A percentile compares a stretch with the other conserved stretches of the same genome.
Evolutionary conservation across 2,113 vertebrate species (phyloP).

Genomic region (Gymnobelideus leadbeateri): DNA sequence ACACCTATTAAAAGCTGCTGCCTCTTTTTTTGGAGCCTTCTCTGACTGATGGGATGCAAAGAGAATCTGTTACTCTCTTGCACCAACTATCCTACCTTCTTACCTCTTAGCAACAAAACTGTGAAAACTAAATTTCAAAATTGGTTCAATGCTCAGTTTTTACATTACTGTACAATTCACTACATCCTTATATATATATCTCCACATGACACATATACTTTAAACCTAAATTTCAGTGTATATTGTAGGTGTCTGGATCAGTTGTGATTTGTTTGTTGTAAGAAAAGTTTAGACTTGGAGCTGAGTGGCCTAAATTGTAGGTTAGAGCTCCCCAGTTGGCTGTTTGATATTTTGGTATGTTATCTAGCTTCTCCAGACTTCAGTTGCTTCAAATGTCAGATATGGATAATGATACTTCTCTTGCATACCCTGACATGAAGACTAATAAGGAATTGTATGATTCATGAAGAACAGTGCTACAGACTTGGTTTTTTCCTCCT

Average conservation of each 20-base stretch:
- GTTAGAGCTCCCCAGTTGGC: background rate
- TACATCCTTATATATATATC: background rate
- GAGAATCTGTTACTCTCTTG: background rate
- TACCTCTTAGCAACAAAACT: background rate
- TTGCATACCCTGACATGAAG: background rate
- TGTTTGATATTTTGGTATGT: conserved; percentile 6
- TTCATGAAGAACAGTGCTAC: background rate
- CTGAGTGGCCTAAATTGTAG: background rate
- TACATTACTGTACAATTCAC: background rate
- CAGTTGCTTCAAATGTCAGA: background rate
- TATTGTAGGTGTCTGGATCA: background rate
- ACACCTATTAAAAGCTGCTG: background rate
- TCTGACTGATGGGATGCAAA: background rate
- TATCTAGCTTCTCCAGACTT: background rate
- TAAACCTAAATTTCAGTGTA: background rate
- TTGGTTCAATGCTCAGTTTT: background rate
- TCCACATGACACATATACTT: conserved; percentile 1
- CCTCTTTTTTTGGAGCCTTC: background rate
- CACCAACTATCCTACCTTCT: background rate
- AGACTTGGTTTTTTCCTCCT: background rate
- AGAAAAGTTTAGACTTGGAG: conserved; percentile 5
- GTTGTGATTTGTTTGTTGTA: background rate
- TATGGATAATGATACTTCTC: background rate
- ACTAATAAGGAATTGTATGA: background rate
- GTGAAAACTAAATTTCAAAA: background rate